Evolutionary conservation across 1,140 invertebrate genomes (phyloP).

Genomic region (Bombus turneri): DNA sequence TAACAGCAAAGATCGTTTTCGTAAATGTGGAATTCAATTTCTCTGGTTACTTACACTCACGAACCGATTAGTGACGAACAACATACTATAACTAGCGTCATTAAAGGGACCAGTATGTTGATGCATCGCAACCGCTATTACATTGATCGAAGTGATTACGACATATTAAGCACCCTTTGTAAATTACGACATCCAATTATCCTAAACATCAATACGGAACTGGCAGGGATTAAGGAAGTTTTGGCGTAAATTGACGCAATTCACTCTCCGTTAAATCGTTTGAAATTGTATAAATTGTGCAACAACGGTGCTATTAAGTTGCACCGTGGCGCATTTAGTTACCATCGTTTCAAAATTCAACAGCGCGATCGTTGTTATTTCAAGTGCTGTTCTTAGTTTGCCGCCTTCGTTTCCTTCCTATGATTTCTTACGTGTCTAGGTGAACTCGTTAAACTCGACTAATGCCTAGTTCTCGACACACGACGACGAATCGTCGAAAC

Average conservation of each 20-base stretch:
- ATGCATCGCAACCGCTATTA: conserved; percentile 44
- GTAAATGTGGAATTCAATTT: neutral
- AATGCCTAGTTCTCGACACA: neutral
- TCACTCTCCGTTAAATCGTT: neutral
- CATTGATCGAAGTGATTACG: conserved; percentile 52
- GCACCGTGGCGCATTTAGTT: too few species aligned
- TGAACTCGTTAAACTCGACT: conserved; percentile 37
- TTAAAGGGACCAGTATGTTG: conserved; percentile 42
- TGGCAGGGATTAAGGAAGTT: conserved; percentile 52
- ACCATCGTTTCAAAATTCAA: neutral
- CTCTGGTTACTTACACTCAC: neutral
- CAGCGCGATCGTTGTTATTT: neutral
- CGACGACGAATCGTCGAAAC: conserved; percentile 15
- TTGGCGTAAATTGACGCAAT: neutral
- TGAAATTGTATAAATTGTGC: neutral
- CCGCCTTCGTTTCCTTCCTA: neutral
- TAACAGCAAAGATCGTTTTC: neutral
- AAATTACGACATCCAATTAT: conserved; percentile 66
- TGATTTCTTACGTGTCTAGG: conserved; percentile 1
- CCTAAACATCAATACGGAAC: conserved; percentile 16
- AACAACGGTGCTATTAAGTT: neutral
- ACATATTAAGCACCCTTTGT: conserved; percentile 50
- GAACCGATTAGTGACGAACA: conserved; percentile 6
- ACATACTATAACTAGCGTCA: conserved; percentile 24
- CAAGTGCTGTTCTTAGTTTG: conserved; percentile 1